Percentiles rank a stretch among this genome's conserved stretches.
phyloP scores from a whole-genome alignment of 2,113 vertebrate genomes.

The Heterotis niloticus region DNA sequence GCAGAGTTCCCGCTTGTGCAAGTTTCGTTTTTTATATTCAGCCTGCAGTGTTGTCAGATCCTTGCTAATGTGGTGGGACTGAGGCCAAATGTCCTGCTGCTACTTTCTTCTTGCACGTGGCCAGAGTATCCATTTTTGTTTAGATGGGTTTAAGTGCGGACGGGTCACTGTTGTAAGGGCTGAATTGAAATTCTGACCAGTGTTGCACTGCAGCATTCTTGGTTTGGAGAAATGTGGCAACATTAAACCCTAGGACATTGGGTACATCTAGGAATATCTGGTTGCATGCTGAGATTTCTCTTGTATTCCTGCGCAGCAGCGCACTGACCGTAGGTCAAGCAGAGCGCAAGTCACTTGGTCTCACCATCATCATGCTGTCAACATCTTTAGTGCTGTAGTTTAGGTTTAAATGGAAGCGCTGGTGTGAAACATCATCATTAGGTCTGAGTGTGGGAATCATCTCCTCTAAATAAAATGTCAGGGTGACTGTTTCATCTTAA shows the following conservation, averaged over 20 bases:
- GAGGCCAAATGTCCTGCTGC: background rate
- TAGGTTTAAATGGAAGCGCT: no score
- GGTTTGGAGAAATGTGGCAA: conserved; percentile 16
- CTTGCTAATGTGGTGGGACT: no score
- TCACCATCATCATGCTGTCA: no score
- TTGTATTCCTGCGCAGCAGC: background rate
- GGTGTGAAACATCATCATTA: no score
- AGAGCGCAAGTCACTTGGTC: background rate
- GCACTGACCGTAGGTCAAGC: background rate
- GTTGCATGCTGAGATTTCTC: background rate
- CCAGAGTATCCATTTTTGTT: background rate
- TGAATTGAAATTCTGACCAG: background rate
- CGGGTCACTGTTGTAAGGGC: background rate
- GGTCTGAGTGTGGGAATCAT: no score
- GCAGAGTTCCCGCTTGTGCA: no score
- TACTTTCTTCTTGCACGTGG: background rate
- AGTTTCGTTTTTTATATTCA: no score
- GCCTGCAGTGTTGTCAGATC: no score
- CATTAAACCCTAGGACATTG: conserved; percentile 14
- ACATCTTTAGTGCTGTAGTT: background rate
- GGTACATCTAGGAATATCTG: background rate
- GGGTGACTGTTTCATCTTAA: no score
- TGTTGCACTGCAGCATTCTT: background rate
- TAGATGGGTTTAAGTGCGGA: conserved; percentile 9
- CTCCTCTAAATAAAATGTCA: no score